Conservation (phyloP, 2,888 invertebrate genomes). For the Holacanthella duospinosa region DNA sequence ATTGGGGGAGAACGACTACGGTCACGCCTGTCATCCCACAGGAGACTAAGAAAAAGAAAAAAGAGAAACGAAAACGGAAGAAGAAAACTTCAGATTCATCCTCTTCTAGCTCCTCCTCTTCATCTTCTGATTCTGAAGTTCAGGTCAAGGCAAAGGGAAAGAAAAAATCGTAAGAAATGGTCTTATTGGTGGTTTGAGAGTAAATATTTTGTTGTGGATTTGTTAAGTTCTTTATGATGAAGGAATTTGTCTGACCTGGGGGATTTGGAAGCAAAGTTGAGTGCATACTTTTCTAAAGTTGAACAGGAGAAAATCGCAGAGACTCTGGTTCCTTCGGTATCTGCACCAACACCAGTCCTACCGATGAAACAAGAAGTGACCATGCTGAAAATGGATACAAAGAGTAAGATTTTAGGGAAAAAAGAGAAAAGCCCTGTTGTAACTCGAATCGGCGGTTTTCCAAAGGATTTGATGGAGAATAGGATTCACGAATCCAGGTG, state of each 20-base stretch:
- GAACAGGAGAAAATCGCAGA: slow-evolving; percentile 50
- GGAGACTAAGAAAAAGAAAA: slow-evolving; percentile 23
- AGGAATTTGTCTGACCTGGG: slow-evolving; percentile 56
- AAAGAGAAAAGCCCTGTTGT: not conserved
- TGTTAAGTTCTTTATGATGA: not conserved
- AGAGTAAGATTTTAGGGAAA: too few species aligned
- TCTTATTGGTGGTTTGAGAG: too few species aligned
- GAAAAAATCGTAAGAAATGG: not conserved
- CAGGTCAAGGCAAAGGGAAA: not conserved
- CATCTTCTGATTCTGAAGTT: slow-evolving; percentile 3
- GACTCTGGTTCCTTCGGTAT: slow-evolving; percentile 7
- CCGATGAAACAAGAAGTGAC: slow-evolving; percentile 6
- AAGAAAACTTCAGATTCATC: slow-evolving; percentile 23
- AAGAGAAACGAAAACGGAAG: slow-evolving; percentile 30
- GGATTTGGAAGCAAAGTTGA: slow-evolving; percentile 63
- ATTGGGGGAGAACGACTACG: slow-evolving; percentile 26
- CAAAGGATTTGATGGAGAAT: slow-evolving; percentile 16
- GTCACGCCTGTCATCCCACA: slow-evolving; percentile 15
- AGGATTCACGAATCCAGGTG: not conserved
- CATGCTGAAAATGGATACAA: slow-evolving; percentile 8
- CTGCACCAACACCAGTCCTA: slow-evolving; percentile 12
- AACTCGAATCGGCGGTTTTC: slow-evolving; percentile 8
- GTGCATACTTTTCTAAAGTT: slow-evolving; percentile 65
- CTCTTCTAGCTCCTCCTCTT: slow-evolving; percentile 23
- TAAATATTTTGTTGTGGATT: too few species aligned